phyloP scores from a whole-genome alignment of 2,888 invertebrate genomes.

The Drosophila acutilabella region DNA sequence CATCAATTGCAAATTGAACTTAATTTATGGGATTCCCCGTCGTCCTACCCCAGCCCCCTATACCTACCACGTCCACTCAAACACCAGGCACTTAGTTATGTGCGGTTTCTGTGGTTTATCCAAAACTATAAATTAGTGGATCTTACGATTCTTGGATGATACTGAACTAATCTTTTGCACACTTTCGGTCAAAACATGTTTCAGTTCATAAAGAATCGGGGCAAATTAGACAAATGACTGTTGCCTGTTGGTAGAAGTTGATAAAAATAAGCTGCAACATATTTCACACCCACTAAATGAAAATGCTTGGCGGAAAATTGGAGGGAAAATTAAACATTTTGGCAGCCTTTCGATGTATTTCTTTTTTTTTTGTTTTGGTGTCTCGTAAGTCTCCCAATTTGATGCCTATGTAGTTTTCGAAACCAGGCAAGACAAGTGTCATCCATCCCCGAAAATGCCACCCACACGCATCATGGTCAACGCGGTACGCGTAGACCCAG shows the following conservation, averaged over 20 bases:
- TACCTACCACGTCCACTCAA: not conserved
- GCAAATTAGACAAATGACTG: constrained; percentile 76
- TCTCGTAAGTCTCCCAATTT: constrained; percentile 61
- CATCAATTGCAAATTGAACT: constrained; percentile 63
- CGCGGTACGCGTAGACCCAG: constrained; percentile 31
- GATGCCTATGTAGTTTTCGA: constrained; percentile 51
- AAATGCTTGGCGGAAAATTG: not conserved
- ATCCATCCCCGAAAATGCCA: constrained; percentile 62
- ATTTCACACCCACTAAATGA: constrained; percentile 71
- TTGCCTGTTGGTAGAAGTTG: constrained; percentile 68
- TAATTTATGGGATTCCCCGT: constrained; percentile 54
- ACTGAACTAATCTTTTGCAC: too few species aligned
- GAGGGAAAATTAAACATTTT: constrained; percentile 37
- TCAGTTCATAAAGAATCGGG: constrained; percentile 27
- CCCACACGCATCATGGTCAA: constrained; percentile 50
- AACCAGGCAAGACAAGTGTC: constrained; percentile 62
- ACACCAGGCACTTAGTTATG: constrained; percentile 32
- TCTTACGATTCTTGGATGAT: constrained; percentile 4
- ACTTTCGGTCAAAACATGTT: constrained; percentile 32
- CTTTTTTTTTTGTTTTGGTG: constrained; percentile 39
- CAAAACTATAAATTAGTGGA: constrained; percentile 36
- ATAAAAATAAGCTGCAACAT: constrained; percentile 73
- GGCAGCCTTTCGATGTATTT: constrained; percentile 36
- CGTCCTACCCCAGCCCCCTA: not conserved
- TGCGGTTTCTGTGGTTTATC: constrained; percentile 11